These are phyloP conservation scores for Thaumatotibia leucotreta DNA, from an alignment of 1,140 invertebrate genomes.

Conservation along the genomic window DNA sequence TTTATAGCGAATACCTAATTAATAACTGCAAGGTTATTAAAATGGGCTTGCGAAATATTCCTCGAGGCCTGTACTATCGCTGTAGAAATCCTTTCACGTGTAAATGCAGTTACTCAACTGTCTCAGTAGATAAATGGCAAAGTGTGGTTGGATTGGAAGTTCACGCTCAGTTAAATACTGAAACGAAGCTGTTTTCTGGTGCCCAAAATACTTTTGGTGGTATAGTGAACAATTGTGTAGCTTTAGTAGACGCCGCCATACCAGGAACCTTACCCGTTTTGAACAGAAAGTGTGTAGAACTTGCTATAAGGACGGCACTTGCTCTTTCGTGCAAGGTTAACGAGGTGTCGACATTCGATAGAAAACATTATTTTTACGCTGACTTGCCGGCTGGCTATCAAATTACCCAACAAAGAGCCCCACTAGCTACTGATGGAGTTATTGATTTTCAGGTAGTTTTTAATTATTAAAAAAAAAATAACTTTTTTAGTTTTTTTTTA, in stretches of 20 bases:
- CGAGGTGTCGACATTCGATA: constrained; percentile 92
- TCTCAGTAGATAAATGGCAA: constrained; percentile 80
- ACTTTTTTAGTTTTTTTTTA: neutral
- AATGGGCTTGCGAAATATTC: constrained; percentile 1
- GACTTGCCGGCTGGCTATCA: constrained; percentile 98
- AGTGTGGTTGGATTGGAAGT: constrained; percentile 95
- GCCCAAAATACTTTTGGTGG: constrained; percentile 84
- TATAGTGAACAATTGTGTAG: constrained; percentile 89
- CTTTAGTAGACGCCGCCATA: constrained; percentile 93
- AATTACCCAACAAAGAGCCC: constrained; percentile 95
- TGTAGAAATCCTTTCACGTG: neutral
- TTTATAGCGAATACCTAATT: too few relatives aligned
- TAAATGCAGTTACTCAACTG: constrained; percentile 27
- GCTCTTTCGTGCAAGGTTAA: constrained; percentile 91
- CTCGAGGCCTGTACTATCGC: neutral
- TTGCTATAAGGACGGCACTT: constrained; percentile 89
- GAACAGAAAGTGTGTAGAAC: constrained; percentile 93
- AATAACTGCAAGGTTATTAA: neutral
- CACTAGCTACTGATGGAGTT: constrained; percentile 90
- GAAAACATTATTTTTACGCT: constrained; percentile 99
- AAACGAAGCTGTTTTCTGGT: constrained; percentile 94
- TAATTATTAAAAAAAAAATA: neutral
- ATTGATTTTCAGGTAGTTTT: constrained; percentile 84
- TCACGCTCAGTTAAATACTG: constrained; percentile 93
- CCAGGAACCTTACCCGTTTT: constrained; percentile 88